Evolutionary conservation across 1,140 invertebrate species (phyloP).

Genomic region (Phenacoccus solenopsis): DNA sequence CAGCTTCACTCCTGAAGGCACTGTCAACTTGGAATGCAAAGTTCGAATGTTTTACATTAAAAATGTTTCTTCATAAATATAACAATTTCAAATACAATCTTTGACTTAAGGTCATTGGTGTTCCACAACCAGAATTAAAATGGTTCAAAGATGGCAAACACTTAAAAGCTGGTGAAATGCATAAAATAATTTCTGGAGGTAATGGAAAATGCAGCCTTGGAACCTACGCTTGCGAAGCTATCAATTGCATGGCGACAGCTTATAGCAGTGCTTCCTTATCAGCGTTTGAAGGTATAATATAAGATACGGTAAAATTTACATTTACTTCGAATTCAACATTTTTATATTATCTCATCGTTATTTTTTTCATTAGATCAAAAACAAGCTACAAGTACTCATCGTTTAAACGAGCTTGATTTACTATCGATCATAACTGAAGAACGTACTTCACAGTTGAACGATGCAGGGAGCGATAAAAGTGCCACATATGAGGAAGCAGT

Average conservation of each 20-base stretch:
- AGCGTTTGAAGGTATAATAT: slow-evolving; percentile 59
- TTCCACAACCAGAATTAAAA: slow-evolving; percentile 70
- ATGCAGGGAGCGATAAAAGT: slow-evolving; percentile 58
- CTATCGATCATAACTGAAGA: slow-evolving; percentile 83
- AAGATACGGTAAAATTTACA: too few relatives aligned
- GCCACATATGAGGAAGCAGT: slow-evolving; percentile 62
- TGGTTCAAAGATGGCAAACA: slow-evolving; percentile 87
- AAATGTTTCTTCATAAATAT: neutral
- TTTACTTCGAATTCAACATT: too few relatives aligned
- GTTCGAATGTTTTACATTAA: too few relatives aligned
- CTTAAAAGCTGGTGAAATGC: slow-evolving; percentile 78
- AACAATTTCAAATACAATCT: neutral
- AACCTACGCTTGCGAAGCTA: slow-evolving; percentile 84
- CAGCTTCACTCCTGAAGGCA: slow-evolving; percentile 70
- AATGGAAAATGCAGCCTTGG: slow-evolving; percentile 81
- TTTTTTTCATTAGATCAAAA: too few relatives aligned
- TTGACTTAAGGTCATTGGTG: slow-evolving; percentile 56
- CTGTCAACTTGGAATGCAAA: slow-evolving; percentile 84
- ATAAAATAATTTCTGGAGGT: slow-evolving; percentile 75
- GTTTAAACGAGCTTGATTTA: slow-evolving; percentile 44
- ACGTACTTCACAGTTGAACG: slow-evolving; percentile 72
- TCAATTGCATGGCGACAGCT: slow-evolving; percentile 82
- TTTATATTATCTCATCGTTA: neutral
- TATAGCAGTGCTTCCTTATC: slow-evolving; percentile 74
- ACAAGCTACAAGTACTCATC: neutral